Evolutionary conservation across 2,113 vertebrate species (phyloP).

Genomic region (Semnornis frantzii): DNA sequence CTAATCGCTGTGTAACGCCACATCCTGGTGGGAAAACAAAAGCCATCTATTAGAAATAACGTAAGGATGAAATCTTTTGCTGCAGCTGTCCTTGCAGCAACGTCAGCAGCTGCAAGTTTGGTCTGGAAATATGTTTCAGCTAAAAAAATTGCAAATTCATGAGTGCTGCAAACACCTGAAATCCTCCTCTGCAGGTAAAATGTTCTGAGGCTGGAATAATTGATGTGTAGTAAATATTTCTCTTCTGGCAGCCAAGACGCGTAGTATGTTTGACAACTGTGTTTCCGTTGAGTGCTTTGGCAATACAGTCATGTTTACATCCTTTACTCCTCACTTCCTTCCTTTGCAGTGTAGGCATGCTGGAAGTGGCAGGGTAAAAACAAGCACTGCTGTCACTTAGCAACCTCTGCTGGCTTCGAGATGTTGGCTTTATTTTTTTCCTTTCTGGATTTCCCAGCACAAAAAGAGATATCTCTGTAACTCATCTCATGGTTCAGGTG

Average conservation of each 20-base stretch:
- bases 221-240: neutral
- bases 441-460: neutral
- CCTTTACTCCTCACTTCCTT: slow-evolving; percentile 43
- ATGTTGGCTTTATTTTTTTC: neutral
- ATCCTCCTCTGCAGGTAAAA: neutral
- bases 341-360: neutral
- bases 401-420: neutral
- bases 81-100: slow-evolving; percentile 50
- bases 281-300: neutral
- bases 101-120: neutral
- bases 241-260: neutral
- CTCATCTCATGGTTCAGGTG: rapidly evolving
- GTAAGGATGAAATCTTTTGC: neutral
- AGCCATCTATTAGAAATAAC: slow-evolving; percentile 39
- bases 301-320: slow-evolving; percentile 20
- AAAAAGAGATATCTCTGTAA: rapidly evolving
- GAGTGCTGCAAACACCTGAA: neutral
- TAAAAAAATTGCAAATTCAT: neutral
- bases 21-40: slow-evolving; percentile 58
- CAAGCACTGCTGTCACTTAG: slow-evolving; percentile 51
- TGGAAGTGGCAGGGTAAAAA: neutral
- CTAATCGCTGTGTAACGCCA: neutral
- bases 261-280: neutral
- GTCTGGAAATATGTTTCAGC: neutral
- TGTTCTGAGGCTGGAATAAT: neutral